These are phyloP conservation scores for Ostrea edulis DNA, from an alignment of 1,140 invertebrate species.

Conservation along the genomic window DNA sequence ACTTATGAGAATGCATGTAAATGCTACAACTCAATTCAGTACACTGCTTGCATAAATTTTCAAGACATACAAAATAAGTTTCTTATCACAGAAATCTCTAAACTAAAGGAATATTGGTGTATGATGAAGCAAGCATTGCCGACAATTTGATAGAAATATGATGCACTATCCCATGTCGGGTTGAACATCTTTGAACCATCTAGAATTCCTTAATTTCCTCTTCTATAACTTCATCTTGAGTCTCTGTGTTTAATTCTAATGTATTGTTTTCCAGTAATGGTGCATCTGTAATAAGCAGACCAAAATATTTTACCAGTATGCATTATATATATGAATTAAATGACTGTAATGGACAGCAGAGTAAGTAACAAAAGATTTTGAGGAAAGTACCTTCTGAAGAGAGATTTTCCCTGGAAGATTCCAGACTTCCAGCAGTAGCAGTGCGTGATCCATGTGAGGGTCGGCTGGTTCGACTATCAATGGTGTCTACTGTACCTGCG, in stretches of 20 bases:
- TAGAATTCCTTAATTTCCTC: not conserved
- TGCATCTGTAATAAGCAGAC: not conserved
- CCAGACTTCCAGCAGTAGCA: constrained; percentile 75
- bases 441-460: constrained; percentile 73
- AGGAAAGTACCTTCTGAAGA: constrained; percentile 6
- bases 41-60: not conserved
- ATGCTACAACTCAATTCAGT: not conserved
- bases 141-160: not conserved
- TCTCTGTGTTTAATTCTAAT: constrained; percentile 29
- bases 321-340: not conserved
- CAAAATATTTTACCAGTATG: not conserved
- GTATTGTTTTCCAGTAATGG: constrained; percentile 32
- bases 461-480: constrained; percentile 72
- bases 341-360: no score
- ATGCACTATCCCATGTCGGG: constrained; percentile 6
- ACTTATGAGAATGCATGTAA: no score
- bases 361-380: not conserved
- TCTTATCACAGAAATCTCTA: constrained; percentile 12
- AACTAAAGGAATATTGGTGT: not conserved
- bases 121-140: not conserved
- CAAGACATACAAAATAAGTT: not conserved
- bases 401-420: constrained; percentile 56
- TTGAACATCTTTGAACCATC: not conserved
- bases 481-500: constrained; percentile 72
- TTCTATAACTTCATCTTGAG: constrained; percentile 39